Percentiles rank a stretch among this genome's conserved stretches.
These are phyloP conservation scores for Pseudomyrmex gracilis DNA, from an alignment of 1,140 invertebrate genomes.

Conservation along the genomic window DNA sequence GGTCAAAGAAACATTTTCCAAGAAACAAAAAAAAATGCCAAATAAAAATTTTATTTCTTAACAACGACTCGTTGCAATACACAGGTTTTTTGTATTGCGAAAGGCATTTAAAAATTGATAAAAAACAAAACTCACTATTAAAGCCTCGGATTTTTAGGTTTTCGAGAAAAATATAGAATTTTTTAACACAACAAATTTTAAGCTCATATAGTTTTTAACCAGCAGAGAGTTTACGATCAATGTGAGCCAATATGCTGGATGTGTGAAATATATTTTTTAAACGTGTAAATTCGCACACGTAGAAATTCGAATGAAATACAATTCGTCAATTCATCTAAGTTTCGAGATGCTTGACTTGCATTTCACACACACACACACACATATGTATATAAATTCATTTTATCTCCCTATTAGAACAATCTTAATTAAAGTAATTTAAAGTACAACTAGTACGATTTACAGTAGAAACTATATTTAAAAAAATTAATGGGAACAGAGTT, in stretches of 20 bases:
- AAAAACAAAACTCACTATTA: constrained; percentile 1
- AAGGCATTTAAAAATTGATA: background rate
- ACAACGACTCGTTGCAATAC: background rate
- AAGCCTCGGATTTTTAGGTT: background rate
- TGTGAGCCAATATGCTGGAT: too few relatives aligned
- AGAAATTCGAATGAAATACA: too few relatives aligned
- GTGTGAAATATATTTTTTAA: background rate
- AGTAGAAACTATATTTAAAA: background rate
- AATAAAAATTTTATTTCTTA: background rate
- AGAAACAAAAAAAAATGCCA: background rate
- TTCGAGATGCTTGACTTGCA: too few relatives aligned
- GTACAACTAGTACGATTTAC: background rate
- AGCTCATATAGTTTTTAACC: too few relatives aligned
- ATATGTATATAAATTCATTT: too few relatives aligned
- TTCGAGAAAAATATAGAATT: background rate
- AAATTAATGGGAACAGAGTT: background rate
- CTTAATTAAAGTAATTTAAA: too few relatives aligned
- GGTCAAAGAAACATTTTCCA: background rate
- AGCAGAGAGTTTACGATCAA: too few relatives aligned
- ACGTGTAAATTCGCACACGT: too few relatives aligned
- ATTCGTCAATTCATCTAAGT: too few relatives aligned
- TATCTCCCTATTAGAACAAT: too few relatives aligned
- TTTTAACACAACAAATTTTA: too few relatives aligned
- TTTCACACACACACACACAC: too few relatives aligned
- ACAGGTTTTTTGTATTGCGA: constrained; percentile 35